A percentile compares a stretch with the other conserved stretches of the same genome.
Conservation (phyloP, 2,888 invertebrate species). For the Tetanocera ferruginea region DNA sequence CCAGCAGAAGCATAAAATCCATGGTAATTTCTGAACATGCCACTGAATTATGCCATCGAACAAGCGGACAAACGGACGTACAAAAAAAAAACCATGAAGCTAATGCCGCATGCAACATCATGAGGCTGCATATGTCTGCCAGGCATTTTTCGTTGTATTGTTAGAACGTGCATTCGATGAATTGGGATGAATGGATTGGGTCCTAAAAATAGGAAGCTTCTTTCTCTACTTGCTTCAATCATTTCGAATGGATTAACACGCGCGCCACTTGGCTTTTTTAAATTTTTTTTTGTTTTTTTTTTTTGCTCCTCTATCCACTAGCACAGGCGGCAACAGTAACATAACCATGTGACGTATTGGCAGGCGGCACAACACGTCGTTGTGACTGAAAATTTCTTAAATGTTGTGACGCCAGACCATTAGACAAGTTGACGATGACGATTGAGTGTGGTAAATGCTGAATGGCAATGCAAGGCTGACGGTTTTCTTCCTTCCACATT, state of each 20-base stretch:
- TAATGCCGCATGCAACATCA: neutral
- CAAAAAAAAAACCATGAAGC: neutral
- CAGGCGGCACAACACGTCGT: neutral
- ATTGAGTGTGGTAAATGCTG: neutral
- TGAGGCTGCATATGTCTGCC: slow-evolving; percentile 1
- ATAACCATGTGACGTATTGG: neutral
- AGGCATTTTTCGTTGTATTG: slow-evolving; percentile 24
- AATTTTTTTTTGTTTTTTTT: no score
- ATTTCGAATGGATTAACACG: slow-evolving; percentile 28
- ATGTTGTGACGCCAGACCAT: slow-evolving; percentile 10
- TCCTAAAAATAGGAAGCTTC: slow-evolving; percentile 33
- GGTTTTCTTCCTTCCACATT: no score
- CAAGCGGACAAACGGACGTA: neutral
- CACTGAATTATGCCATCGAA: slow-evolving; percentile 34
- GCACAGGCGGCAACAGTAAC: neutral
- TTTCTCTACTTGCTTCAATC: slow-evolving; percentile 5
- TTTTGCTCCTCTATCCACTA: no score
- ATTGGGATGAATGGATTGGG: neutral
- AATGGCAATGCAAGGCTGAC: no score
- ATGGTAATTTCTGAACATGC: slow-evolving; percentile 39
- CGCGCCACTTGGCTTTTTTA: slow-evolving; percentile 7
- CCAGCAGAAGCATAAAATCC: slow-evolving; percentile 39
- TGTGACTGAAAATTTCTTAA: neutral
- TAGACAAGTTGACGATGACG: slow-evolving; percentile 35
- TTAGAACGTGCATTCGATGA: slow-evolving; percentile 30